Evolutionary conservation across 1,140 invertebrate genomes (phyloP), one percentile per base, ranked within the genome.

Genomic region (Apis laboriosa): DNA sequence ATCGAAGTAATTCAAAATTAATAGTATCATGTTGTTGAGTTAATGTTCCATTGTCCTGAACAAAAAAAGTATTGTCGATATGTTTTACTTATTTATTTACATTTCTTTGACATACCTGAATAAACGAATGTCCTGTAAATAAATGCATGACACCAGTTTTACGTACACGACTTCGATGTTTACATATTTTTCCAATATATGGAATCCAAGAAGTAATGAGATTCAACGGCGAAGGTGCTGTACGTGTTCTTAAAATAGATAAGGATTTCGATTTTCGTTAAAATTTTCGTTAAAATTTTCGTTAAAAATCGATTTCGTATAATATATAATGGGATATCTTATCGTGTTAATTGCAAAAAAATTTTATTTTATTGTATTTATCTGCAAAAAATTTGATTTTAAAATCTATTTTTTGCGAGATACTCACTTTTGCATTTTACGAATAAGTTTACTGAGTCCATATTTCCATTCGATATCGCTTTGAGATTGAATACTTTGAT

Each of bases 401-500:
- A 61, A 19, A 17, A 43, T 49, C 2, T 24, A 34, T 12, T 21
- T 34, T 61, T 43, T 34, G 34, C 12, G n/a, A n/a, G 75, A 28
- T 77, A 90, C 86, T 88, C 84, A 93, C 92, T 92, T 93, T 94
- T 99, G 99, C 99, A 99, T 99, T 91, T 99, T 99, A 72, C 99
- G 95, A 91, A 99, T 99, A 87, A 99, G 95, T 95, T 99, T 99
- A n/a, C 99, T 99, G 84, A 99, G 94, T 17, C 99, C 99, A 92
- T 99, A 99, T 94, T 99, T 99, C 99, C 99, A 99, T 94, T 99
- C 99, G 84, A 99, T 99, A 93, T 99, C 99, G 49, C 99, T 99
- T 96, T 99, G 99, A n/a, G 98, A 98, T 88, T 99, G 96, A 92
- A 99, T 99, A 86, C 97, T 96, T 93, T 99, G 99, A 94, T 99